Evolutionary conservation across 2,797 vertebrate species (phyloP), one percentile per base, ranked within the genome.

Genomic region (Falco cherrug): DNA sequence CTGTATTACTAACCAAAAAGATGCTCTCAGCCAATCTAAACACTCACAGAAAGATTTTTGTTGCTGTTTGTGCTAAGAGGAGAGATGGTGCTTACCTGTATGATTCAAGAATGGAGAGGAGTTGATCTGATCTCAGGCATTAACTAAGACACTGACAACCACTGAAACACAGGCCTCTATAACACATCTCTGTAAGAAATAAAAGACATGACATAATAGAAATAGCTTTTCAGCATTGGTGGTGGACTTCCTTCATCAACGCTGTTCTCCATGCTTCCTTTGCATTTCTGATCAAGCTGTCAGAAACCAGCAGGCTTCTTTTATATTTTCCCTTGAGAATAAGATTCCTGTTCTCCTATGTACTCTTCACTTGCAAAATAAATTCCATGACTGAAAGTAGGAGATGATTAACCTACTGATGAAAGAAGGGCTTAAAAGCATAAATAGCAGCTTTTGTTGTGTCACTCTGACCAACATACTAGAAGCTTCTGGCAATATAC

Each of bases 321-420:
- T 82, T 13, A 11, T 61, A 80, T 88, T 77, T 90, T 88, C 20
- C 26, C 9, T 89, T 76, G 56, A 65, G 54, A 73, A 53, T 84
- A 94, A 89, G 28, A 61, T 84, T 76, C 31, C 28, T 65, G 16
- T 84, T 95, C 54, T 93, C 45, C 35, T 71, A 26, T 1, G 0
- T 64, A n/a, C 24, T 77, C 64, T 56, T 90, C 39, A 75, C 67
- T 53, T 84, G 75, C 56, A 87, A 94, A 94, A 84, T 67, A 93
- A 84, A 92, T 82, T 84, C 50, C 6, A 5, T 45, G 47, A 75
- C 9, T 76, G 67, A 76, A 68, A 74, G 54, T n/a, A 89, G 48
- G 69, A 92, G 29, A 61, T 80, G 20, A 93, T 91, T 94, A 94
- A 82, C 54, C 35, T 54, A 56, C 50, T 90, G 63, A 84, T 53